These are phyloP conservation scores for Nezara viridula DNA, from an alignment of 2,888 invertebrate species.

Conservation along the genomic window DNA sequence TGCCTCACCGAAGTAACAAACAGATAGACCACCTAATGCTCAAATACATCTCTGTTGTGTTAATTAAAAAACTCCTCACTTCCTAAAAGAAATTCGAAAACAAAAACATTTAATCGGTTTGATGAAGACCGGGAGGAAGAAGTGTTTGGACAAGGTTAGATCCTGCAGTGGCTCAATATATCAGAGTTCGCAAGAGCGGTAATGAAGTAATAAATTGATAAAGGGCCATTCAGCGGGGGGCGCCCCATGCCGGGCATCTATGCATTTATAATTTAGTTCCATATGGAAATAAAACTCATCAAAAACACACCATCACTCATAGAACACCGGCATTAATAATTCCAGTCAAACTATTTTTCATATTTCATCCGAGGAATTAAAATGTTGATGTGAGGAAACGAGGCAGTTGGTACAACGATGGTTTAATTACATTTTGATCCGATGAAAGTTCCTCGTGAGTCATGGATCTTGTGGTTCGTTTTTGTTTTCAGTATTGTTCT, in stretches of 20 bases:
- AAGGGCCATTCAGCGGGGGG: constrained; percentile 31
- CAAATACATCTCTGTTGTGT: neutral
- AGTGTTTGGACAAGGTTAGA: neutral
- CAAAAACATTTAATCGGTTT: neutral
- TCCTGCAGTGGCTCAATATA: neutral
- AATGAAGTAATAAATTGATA: constrained; percentile 46
- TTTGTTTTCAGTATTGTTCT: neutral
- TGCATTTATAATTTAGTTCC: constrained; percentile 58
- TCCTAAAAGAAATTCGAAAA: too few species aligned
- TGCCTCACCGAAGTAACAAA: too few species aligned
- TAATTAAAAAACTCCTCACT: neutral
- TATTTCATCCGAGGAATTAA: constrained; percentile 23
- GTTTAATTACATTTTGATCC: neutral
- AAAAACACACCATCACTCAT: constrained; percentile 58
- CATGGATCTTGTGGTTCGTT: neutral
- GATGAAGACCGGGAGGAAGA: neutral
- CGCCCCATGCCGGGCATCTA: constrained; percentile 48
- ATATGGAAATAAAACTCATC: constrained; percentile 59
- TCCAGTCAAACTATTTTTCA: constrained; percentile 47
- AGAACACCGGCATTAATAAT: constrained; percentile 52
- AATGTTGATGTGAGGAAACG: neutral
- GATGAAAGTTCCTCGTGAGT: neutral
- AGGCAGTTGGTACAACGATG: neutral
- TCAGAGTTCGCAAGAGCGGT: constrained; percentile 23
- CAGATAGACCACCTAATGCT: neutral